Conservation (phyloP, 2,797 vertebrate genomes). For the Tolypeutes matacus region DNA sequence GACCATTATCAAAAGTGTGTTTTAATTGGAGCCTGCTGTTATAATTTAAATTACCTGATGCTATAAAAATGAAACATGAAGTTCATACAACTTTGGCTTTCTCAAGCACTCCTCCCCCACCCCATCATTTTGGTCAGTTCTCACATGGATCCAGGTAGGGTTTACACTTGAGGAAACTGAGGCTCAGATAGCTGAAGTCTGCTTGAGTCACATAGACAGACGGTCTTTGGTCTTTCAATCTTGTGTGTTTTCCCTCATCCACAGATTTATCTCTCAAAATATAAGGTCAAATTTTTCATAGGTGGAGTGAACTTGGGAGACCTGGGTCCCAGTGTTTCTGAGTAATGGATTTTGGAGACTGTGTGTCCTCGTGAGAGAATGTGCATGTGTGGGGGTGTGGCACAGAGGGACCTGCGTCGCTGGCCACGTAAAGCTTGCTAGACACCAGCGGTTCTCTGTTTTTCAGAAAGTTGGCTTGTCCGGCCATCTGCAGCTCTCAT, state of each 20-base stretch:
- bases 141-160: background rate
- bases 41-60: no score
- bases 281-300: background rate
- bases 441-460: no score
- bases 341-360: background rate
- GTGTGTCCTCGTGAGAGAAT: background rate
- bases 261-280: background rate
- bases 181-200: fast-evolving
- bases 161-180: background rate
- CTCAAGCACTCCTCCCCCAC: background rate
- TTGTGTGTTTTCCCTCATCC: fast-evolving
- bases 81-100: background rate
- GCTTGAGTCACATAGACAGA: no score
- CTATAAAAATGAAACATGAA: no score
- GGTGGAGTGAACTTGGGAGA: background rate
- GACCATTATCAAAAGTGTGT: background rate
- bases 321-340: background rate
- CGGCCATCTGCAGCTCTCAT: fast-evolving
- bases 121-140: background rate
- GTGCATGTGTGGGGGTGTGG: background rate
- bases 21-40: background rate
- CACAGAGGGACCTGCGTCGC: no score
- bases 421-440: background rate
- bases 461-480: background rate
- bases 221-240: fast-evolving